phyloP scores from a whole-genome alignment of 2,888 invertebrate species.

The Noctua janthe region DNA sequence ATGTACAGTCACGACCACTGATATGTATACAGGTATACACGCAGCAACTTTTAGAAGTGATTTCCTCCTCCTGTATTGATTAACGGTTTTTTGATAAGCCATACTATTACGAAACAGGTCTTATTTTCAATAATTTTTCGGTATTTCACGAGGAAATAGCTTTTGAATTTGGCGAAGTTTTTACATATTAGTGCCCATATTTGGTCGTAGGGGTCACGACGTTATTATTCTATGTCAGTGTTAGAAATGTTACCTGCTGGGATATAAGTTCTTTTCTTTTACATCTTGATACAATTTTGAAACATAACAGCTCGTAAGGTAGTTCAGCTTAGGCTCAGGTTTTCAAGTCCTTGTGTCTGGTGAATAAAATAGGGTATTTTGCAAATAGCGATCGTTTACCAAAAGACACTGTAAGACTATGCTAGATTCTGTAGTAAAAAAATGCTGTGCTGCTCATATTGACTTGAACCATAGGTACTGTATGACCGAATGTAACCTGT shows the following conservation, averaged over 20 bases:
- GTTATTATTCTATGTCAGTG: neutral
- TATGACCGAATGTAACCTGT: neutral
- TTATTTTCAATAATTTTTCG: neutral
- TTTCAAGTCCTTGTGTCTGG: neutral
- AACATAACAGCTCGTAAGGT: neutral
- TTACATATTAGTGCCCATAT: neutral
- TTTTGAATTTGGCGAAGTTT: neutral
- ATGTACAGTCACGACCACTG: slow-evolving; percentile 5
- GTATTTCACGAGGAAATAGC: neutral
- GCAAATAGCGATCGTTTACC: neutral
- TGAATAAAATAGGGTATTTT: neutral
- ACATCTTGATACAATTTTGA: neutral
- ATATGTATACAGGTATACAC: neutral
- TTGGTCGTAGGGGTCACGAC: slow-evolving; percentile 51
- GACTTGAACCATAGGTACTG: too few relatives aligned
- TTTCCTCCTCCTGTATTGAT: neutral
- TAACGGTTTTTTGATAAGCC: neutral
- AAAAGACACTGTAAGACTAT: neutral
- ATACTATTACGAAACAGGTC: neutral
- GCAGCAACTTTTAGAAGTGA: neutral
- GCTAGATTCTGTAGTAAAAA: neutral
- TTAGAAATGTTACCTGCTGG: neutral
- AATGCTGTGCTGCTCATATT: too few relatives aligned
- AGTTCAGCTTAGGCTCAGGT: neutral
- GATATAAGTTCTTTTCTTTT: neutral